A percentile compares a stretch with the other conserved stretches of the same genome.
phyloP scores from a whole-genome alignment of 2,888 invertebrate genomes.

The Himalopsyche kuldschensis region DNA sequence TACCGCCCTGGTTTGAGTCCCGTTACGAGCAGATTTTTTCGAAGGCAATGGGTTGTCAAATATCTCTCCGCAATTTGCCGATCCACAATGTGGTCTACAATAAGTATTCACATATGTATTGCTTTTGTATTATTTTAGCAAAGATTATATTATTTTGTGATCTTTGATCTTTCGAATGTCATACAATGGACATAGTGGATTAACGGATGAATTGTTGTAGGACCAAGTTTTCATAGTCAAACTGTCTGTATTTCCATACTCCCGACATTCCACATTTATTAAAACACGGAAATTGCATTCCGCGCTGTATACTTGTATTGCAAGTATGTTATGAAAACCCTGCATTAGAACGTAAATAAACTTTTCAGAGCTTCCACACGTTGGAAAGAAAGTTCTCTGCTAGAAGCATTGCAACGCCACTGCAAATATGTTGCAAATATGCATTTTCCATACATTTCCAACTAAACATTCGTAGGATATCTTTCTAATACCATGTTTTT shows the following conservation, averaged over 20 bases:
- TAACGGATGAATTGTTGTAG: not conserved
- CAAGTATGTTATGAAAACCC: conserved; percentile 3
- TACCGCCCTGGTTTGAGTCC: no score
- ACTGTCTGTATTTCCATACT: not conserved
- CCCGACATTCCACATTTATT: conserved; percentile 19
- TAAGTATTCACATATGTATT: no score
- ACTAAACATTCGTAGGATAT: no score
- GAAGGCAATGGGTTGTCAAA: no score
- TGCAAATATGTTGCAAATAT: not conserved
- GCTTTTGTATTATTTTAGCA: no score
- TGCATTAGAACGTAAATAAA: conserved; percentile 7
- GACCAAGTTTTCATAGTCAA: not conserved
- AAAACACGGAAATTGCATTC: conserved; percentile 27
- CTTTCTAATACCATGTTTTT: no score
- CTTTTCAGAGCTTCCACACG: not conserved
- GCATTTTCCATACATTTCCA: not conserved
- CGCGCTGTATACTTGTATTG: not conserved
- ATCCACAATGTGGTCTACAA: no score
- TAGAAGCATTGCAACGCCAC: not conserved
- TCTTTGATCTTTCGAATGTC: no score
- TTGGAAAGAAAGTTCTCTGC: not conserved
- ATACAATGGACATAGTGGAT: no score
- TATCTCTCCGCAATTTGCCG: no score
- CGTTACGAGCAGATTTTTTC: no score
- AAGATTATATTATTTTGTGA: no score